Evolutionary conservation across 2,888 invertebrate genomes (phyloP), one percentile per base, ranked within the genome.

Genomic region (Drosophila stalkeri): DNA sequence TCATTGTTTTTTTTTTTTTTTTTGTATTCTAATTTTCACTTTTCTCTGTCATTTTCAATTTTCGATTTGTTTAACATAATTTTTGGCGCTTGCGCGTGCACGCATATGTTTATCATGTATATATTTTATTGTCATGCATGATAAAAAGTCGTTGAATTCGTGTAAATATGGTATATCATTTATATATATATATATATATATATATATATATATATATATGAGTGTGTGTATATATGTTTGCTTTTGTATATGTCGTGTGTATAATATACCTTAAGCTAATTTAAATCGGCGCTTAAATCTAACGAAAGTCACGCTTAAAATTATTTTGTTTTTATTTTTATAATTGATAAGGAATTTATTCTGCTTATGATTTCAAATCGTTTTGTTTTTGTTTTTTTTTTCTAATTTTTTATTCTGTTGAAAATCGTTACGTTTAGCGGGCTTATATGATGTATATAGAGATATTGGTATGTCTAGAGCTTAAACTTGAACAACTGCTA

Each of bases 401-500:
- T 23, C n/a, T 37, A 12, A 4, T 14, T 7, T 16, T 16, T 3
- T 54, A 52, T 64, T 81, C 64, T 3, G 2, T n/a, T 47, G 43
- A 72, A 75, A 62, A 75, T 80, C 66, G 67, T 72, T 86, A 75
- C 72, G 56, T 77, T 77, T 80, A 69, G 80, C 76, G 73, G 86
- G 76, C 84, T 76, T 66, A 46, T 69, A 64, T 68, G 61, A 65
- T 31, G 54, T 70, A 54, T 68, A n/a, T 64, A 56, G 72, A 67
- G 68, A 67, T 70, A 66, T 86, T 69, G 79, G 72, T 87, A 87
- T 85, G 85, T 85, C 75, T 87, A 85, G 80, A 89, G 80, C 90
- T 89, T 89, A 85, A 86, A 89, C 90, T 85, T 86, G 78, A 89
- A 89, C 86, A 86, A 89, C 85, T 87, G 85, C 85, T 85, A 85